phyloP scores from a whole-genome alignment of 2,113 vertebrate genomes.

The Python bivittatus region DNA sequence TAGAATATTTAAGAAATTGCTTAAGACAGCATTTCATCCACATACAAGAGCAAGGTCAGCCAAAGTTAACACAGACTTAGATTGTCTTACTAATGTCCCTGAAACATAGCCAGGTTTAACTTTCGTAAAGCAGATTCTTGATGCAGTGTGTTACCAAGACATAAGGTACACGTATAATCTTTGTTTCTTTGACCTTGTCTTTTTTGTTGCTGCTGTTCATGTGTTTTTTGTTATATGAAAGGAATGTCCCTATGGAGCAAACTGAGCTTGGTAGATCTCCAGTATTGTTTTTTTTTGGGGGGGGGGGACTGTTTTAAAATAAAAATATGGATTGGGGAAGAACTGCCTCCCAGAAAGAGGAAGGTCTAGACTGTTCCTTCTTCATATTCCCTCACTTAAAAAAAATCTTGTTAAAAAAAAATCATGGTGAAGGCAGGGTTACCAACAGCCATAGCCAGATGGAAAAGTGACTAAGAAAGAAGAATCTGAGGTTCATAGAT shows the following conservation, averaged over 20 bases:
- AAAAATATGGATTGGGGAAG: not conserved
- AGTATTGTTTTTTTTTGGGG: not conserved
- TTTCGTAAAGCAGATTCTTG: not conserved
- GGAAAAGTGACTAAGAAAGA: not conserved
- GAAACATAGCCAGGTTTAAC: not conserved
- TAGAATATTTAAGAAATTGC: conserved; percentile 38
- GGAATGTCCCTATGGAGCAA: not conserved
- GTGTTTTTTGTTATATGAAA: not conserved
- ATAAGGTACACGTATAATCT: not conserved
- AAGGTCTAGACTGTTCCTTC: not conserved
- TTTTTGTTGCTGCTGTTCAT: not conserved
- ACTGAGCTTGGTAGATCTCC: not conserved
- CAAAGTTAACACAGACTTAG: not conserved
- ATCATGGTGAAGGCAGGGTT: not conserved
- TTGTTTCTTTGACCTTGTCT: not conserved
- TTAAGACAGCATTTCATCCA: conserved; percentile 34
- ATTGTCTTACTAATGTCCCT: not conserved
- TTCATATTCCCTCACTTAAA: not conserved
- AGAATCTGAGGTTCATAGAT: not conserved
- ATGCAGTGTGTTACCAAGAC: not conserved
- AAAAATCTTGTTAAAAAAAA: not conserved
- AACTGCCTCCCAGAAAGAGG: not conserved
- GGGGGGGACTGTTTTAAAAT: not conserved
- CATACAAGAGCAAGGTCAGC: not conserved
- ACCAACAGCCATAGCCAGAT: too few species aligned